Evolutionary conservation across 2,797 vertebrate species (phyloP).

Genomic region (Denticeps clupeoides): DNA sequence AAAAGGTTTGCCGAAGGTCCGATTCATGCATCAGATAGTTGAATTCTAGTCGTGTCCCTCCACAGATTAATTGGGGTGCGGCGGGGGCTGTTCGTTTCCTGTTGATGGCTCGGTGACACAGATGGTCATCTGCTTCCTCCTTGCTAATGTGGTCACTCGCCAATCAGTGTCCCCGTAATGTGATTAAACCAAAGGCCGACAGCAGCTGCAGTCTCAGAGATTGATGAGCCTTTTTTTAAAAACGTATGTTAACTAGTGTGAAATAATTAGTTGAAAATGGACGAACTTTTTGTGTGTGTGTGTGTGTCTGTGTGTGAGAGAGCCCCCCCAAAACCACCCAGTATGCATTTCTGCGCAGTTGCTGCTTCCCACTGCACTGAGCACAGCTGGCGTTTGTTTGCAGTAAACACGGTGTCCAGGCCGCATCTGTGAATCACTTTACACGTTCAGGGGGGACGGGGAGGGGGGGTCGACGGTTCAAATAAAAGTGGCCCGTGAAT

Average conservation of each 20-base stretch:
- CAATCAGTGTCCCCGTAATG: constrained; percentile 18
- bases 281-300: not conserved
- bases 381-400: constrained; percentile 35
- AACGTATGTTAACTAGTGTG: too few relatives aligned
- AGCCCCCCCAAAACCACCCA: constrained; percentile 25
- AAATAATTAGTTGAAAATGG: too few relatives aligned
- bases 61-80: constrained; percentile 61
- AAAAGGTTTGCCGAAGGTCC: too few relatives aligned
- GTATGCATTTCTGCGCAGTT: constrained; percentile 22
- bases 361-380: constrained; percentile 15
- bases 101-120: constrained; percentile 48
- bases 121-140: constrained; percentile 53
- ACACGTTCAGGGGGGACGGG: constrained; percentile 36
- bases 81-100: constrained; percentile 48
- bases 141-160: constrained; percentile 29
- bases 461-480: constrained; percentile 9
- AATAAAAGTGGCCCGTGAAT: too few relatives aligned
- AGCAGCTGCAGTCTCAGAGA: too few relatives aligned
- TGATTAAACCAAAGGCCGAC: not conserved
- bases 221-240: too few relatives aligned
- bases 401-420: constrained; percentile 26
- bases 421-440: constrained; percentile 35
- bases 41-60: constrained; percentile 51
- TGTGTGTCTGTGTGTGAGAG: not conserved
- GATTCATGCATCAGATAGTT: too few relatives aligned